Percentiles rank a stretch among this genome's conserved stretches.
These are phyloP conservation scores for Oncorhynchus tshawytscha DNA, from an alignment of 2,113 vertebrate genomes.

Conservation along the genomic window DNA sequence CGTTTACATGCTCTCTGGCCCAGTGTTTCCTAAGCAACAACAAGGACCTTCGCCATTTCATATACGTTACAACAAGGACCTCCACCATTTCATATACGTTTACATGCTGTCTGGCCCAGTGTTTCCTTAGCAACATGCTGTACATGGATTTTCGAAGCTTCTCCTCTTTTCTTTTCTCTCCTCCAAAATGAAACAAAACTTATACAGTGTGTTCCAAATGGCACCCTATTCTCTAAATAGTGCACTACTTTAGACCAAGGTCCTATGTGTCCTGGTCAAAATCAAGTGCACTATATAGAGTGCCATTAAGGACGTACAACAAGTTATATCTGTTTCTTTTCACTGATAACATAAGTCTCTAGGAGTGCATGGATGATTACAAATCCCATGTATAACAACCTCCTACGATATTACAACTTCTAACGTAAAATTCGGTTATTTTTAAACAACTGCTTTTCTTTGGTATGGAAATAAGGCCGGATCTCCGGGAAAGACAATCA, in stretches of 20 bases:
- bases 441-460: slow-evolving; percentile 66
- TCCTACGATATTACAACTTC: slow-evolving; percentile 30
- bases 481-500: slow-evolving; percentile 46
- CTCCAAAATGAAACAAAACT: too few relatives aligned
- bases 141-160: slow-evolving; percentile 68
- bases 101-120: slow-evolving; percentile 19
- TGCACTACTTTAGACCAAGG: too few relatives aligned
- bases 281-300: too few relatives aligned
- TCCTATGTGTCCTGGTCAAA: too few relatives aligned
- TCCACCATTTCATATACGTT: too few relatives aligned
- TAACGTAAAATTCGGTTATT: slow-evolving; percentile 4
- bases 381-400: slow-evolving; percentile 48
- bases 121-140: slow-evolving; percentile 58
- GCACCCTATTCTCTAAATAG: too few relatives aligned
- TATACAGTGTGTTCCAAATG: too few relatives aligned
- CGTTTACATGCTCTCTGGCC: too few relatives aligned
- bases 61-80: too few relatives aligned
- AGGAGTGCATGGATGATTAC: slow-evolving; percentile 49
- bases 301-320: background rate
- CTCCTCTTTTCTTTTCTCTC: slow-evolving; percentile 31
- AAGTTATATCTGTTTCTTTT: slow-evolving; percentile 39
- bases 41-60: background rate
- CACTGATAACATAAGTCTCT: slow-evolving; percentile 39
- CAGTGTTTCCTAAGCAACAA: slow-evolving; percentile 18
- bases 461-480: slow-evolving; percentile 75